Conservation (phyloP, 2,113 vertebrate species). For the Hirundichthys speculiger region DNA sequence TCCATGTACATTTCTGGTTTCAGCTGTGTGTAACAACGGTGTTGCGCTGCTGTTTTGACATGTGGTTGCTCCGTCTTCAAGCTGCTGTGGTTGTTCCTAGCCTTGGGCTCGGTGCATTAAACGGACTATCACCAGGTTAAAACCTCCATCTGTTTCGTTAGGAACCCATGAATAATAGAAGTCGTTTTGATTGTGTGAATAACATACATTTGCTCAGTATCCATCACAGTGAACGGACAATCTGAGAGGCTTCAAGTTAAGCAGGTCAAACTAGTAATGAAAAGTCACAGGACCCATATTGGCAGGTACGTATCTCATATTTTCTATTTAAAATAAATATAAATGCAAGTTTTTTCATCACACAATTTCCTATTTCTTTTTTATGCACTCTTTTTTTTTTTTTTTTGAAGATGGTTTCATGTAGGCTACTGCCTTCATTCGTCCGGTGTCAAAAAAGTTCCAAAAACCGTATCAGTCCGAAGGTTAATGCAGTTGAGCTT, state of each 20-base stretch:
- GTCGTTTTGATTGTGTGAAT: conserved; percentile 54
- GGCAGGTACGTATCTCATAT: conserved; percentile 22
- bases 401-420: neutral
- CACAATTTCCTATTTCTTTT: no score
- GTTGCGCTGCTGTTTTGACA: conserved; percentile 31
- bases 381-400: neutral
- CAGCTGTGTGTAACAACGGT: conserved; percentile 33
- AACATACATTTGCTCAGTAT: conserved; percentile 30
- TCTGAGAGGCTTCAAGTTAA: conserved; percentile 11
- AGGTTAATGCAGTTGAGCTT: conserved; percentile 10
- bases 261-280: neutral
- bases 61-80: conserved; percentile 35
- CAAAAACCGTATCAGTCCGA: conserved; percentile 17
- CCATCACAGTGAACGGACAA: conserved; percentile 4
- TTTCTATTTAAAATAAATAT: neutral
- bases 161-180: conserved; percentile 70
- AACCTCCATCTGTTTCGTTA: conserved; percentile 54
- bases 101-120: conserved; percentile 53
- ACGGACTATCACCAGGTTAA: conserved; percentile 59
- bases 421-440: neutral
- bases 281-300: conserved; percentile 21
- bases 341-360: no score
- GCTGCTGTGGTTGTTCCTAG: conserved; percentile 38
- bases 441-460: neutral
- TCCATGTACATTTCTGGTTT: conserved; percentile 1